Evolutionary conservation across 2,797 vertebrate species (phyloP).

Genomic region (Gymnodraco acuticeps): DNA sequence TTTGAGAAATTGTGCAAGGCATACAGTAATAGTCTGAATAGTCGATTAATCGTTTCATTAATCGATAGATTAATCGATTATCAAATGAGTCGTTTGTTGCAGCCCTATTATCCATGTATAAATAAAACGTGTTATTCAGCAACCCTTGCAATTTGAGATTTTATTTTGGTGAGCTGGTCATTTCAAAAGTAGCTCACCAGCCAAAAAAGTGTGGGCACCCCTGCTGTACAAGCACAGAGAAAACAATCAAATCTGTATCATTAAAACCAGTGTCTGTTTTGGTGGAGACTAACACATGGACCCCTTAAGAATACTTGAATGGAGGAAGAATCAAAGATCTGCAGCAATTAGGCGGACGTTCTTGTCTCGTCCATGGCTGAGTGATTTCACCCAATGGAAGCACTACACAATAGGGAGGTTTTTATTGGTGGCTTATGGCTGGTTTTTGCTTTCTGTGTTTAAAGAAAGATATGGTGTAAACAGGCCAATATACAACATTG

Average conservation of each 20-base stretch:
- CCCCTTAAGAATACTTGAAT: conserved; percentile 58
- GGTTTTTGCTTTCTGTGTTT: conserved; percentile 42
- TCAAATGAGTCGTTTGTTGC: too few relatives aligned
- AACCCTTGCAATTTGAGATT: too few relatives aligned
- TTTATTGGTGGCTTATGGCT: conserved; percentile 51
- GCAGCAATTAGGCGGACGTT: conserved; percentile 66
- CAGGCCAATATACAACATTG: conserved; percentile 1
- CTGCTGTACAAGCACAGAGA: too few relatives aligned
- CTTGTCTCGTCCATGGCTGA: conserved; percentile 50
- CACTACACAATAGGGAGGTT: conserved; percentile 31
- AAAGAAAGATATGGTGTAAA: conserved; percentile 38
- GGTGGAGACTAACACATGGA: conserved; percentile 42
- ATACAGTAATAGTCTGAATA: too few relatives aligned
- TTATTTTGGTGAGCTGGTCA: too few relatives aligned
- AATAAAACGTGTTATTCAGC: too few relatives aligned
- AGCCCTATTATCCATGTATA: too few relatives aligned
- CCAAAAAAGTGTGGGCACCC: too few relatives aligned
- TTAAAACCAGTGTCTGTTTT: conserved; percentile 62
- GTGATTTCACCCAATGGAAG: conserved; percentile 50
- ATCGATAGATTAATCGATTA: too few relatives aligned
- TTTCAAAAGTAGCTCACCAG: too few relatives aligned
- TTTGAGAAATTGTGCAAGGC: too few relatives aligned
- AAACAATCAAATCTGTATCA: conserved; percentile 61
- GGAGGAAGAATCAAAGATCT: conserved; percentile 41
- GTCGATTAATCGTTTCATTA: too few relatives aligned